Conservation (phyloP, 2,888 invertebrate species). For the Crioceris asparagi region DNA sequence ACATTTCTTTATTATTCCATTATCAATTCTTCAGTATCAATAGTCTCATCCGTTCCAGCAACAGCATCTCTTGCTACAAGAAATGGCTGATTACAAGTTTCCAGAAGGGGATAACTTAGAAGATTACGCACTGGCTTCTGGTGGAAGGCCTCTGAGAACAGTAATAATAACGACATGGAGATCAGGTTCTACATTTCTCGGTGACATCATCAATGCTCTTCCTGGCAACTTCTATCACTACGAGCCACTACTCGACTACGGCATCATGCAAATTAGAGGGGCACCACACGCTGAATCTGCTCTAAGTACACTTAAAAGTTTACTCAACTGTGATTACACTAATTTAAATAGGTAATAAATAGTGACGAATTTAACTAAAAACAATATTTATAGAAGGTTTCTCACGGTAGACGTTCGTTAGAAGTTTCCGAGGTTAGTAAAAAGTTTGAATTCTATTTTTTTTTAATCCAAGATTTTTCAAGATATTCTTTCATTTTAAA, state of each 20-base stretch:
- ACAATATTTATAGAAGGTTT: too few relatives aligned
- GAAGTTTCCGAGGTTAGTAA: too few relatives aligned
- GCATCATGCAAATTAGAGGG: slow-evolving; percentile 70
- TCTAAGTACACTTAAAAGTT: slow-evolving; percentile 53
- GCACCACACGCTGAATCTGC: slow-evolving; percentile 59
- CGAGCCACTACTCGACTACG: slow-evolving; percentile 75
- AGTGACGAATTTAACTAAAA: too few relatives aligned
- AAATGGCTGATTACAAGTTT: slow-evolving; percentile 40
- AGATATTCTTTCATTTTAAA: too few relatives aligned
- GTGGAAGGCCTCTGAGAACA: slow-evolving; percentile 63
- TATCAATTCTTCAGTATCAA: too few relatives aligned
- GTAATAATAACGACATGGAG: slow-evolving; percentile 82
- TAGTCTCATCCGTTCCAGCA: too few relatives aligned
- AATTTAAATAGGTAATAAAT: slow-evolving; percentile 60
- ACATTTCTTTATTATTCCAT: too few relatives aligned
- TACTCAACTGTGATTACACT: slow-evolving; percentile 68
- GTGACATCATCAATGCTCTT: slow-evolving; percentile 71
- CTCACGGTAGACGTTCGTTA: too few relatives aligned
- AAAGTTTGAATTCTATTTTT: too few relatives aligned
- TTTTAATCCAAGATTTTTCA: too few relatives aligned
- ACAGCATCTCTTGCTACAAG: background rate
- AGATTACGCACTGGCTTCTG: slow-evolving; percentile 57
- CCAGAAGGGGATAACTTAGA: slow-evolving; percentile 49
- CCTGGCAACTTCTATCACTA: slow-evolving; percentile 86
- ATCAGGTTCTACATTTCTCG: slow-evolving; percentile 82